Evolutionary conservation across 2,888 invertebrate species (phyloP).

Genomic region (Dolichopus griseipennis): DNA sequence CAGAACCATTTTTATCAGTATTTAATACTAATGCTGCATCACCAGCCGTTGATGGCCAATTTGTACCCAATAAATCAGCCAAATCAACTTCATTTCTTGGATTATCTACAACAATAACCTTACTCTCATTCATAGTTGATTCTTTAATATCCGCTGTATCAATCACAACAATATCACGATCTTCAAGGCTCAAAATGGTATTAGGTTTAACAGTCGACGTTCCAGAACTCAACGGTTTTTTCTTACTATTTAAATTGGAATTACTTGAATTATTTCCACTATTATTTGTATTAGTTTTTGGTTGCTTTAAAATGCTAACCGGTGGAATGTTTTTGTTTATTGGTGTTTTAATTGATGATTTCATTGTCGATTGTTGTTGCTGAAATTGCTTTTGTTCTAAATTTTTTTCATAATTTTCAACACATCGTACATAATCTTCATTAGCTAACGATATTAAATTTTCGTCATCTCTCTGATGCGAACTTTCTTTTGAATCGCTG

Average conservation of each 20-base stretch:
- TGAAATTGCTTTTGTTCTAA: constrained; percentile 22
- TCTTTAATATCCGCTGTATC: constrained; percentile 36
- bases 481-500: constrained; percentile 14
- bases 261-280: constrained; percentile 8
- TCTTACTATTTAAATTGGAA: background rate
- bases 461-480: constrained; percentile 22
- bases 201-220: constrained; percentile 25
- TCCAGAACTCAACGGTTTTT: constrained; percentile 15
- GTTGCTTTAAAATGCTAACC: constrained; percentile 29
- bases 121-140: constrained; percentile 31
- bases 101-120: constrained; percentile 34
- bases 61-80: constrained; percentile 34
- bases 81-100: constrained; percentile 35
- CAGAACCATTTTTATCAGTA: constrained; percentile 20
- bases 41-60: constrained; percentile 39
- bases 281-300: constrained; percentile 14
- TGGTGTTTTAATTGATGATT: constrained; percentile 19
- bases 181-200: constrained; percentile 30
- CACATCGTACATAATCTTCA: constrained; percentile 29
- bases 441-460: constrained; percentile 23
- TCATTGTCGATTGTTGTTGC: constrained; percentile 23
- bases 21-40: constrained; percentile 36
- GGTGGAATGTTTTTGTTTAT: constrained; percentile 17
- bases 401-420: constrained; percentile 29
- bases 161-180: constrained; percentile 36